phyloP scores from a whole-genome alignment of 1,140 invertebrate genomes.

The Heliconius hermathena region DNA sequence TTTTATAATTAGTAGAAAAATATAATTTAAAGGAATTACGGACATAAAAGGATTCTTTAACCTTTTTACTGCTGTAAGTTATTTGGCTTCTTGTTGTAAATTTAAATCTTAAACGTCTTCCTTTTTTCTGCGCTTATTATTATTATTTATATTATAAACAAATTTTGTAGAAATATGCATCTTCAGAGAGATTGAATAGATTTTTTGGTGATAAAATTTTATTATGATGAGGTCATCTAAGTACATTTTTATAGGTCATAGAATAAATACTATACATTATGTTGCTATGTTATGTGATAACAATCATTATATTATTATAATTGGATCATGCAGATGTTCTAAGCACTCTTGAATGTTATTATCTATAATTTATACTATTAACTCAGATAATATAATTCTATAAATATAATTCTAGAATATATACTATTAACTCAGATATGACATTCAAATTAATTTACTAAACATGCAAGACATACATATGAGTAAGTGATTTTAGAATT shows the following conservation, averaged over 20 bases:
- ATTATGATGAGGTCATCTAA: conserved; percentile 14
- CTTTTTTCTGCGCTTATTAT: neutral
- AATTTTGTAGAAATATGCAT: conserved; percentile 10
- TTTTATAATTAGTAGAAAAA: neutral
- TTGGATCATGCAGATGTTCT: conserved; percentile 14
- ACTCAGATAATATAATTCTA: too few relatives aligned
- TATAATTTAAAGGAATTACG: neutral
- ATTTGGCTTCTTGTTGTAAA: neutral
- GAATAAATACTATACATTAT: neutral
- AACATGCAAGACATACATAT: conserved; percentile 36
- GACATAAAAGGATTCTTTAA: conserved; percentile 30
- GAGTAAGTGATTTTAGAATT: conserved; percentile 26
- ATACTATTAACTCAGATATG: neutral
- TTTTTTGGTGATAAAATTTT: conserved; percentile 1
- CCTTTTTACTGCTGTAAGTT: conserved; percentile 22
- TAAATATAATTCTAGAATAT: neutral
- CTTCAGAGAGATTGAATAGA: neutral
- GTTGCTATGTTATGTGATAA: conserved; percentile 15
- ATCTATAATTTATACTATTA: neutral
- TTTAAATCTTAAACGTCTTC: neutral
- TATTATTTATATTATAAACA: conserved; percentile 2
- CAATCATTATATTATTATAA: conserved; percentile 12
- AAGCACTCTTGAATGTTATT: conserved; percentile 12
- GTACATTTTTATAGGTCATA: conserved; percentile 22
- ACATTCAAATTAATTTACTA: neutral